Percentiles rank a stretch among this genome's conserved stretches.
phyloP scores from a whole-genome alignment of 2,113 vertebrate species.

The Heliornis fulica region DNA sequence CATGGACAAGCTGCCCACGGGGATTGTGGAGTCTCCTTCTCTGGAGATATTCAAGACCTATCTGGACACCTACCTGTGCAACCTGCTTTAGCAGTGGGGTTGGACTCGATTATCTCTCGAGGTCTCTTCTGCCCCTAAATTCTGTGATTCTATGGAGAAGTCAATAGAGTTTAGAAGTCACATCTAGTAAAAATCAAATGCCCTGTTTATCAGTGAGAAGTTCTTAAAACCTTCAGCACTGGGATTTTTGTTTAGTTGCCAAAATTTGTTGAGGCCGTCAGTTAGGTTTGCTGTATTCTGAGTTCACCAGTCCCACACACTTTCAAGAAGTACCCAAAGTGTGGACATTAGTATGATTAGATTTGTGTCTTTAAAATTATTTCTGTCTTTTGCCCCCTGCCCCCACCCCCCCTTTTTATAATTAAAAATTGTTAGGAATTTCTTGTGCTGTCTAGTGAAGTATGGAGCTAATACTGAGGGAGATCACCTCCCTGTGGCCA shows the following conservation, averaged over 20 bases:
- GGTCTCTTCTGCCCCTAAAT: too few species aligned
- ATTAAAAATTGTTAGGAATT: background rate
- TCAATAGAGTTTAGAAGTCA: background rate
- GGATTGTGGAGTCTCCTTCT: too few species aligned
- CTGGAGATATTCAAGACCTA: too few species aligned
- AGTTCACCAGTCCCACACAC: background rate
- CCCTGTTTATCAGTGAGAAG: background rate
- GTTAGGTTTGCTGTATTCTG: background rate
- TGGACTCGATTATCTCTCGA: too few species aligned
- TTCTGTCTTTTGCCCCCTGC: too few species aligned
- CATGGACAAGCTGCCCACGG: too few species aligned
- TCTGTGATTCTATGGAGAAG: too few species aligned
- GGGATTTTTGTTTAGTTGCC: background rate
- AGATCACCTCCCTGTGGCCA: too few species aligned
- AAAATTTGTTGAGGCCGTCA: background rate
- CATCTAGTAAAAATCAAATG: background rate
- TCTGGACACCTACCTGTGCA: too few species aligned
- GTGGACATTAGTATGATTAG: background rate
- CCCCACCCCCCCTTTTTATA: rapidly evolving
- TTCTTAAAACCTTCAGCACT: background rate
- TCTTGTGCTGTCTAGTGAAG: background rate
- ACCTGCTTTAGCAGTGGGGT: too few species aligned
- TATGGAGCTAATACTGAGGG: background rate
- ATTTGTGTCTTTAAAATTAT: background rate
- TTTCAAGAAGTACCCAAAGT: background rate